Percentiles rank a stretch among this genome's conserved stretches.
Evolutionary conservation across 1,140 invertebrate species (phyloP).

Genomic region (Plectrocnemia conspersa): DNA sequence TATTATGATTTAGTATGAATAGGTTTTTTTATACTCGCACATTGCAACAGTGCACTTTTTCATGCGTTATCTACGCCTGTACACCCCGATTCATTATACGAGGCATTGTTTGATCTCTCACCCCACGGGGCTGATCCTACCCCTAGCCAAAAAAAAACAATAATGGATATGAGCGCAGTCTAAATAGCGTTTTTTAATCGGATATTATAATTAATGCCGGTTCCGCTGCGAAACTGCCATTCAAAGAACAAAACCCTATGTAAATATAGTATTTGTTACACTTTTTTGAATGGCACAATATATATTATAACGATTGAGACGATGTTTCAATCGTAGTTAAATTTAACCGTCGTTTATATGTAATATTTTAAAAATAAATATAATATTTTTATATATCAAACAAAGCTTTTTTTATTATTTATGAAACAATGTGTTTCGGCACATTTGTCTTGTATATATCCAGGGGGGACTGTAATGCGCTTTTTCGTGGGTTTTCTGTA

Average conservation of each 20-base stretch:
- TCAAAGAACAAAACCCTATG: conserved; percentile 31
- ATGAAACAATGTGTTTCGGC: conserved; percentile 30
- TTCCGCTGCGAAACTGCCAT: conserved; percentile 46
- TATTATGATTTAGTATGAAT: conserved; percentile 13
- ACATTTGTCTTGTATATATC: conserved; percentile 21
- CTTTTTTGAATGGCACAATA: no score
- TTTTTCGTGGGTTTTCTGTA: conserved; percentile 35
- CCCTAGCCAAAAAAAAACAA: conserved; percentile 21
- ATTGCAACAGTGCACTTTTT: neutral
- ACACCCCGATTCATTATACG: conserved; percentile 32
- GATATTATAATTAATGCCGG: conserved; percentile 57
- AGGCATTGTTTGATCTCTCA: conserved; percentile 33
- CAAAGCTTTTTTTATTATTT: no score
- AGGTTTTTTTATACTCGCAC: conserved; percentile 21
- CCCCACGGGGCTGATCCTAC: conserved; percentile 29
- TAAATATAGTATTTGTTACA: conserved; percentile 32
- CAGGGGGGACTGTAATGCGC: conserved; percentile 28
- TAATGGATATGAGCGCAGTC: conserved; percentile 37
- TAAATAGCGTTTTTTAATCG: conserved; percentile 55
- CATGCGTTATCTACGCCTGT: conserved; percentile 20
- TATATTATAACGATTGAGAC: no score
- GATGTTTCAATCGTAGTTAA: no score
- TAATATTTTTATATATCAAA: no score
- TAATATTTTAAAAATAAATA: no score
- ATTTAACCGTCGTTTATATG: no score